Conservation (phyloP, 2,888 invertebrate genomes). For the Lymantria dispar region DNA sequence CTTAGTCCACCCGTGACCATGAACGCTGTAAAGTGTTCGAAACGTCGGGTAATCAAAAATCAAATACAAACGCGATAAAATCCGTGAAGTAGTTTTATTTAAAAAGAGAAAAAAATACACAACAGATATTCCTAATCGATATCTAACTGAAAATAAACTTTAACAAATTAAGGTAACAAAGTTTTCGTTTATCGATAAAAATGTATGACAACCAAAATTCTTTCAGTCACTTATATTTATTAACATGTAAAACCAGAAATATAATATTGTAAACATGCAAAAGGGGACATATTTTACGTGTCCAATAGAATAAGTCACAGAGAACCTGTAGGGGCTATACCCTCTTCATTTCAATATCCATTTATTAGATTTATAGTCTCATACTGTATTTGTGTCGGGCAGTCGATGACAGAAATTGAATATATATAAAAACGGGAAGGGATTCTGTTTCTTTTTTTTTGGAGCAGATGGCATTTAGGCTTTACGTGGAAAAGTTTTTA, state of each 20-base stretch:
- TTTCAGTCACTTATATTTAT: constrained; percentile 3
- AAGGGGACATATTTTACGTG: constrained; percentile 33
- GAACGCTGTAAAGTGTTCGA: too few relatives aligned
- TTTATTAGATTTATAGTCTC: constrained; percentile 57
- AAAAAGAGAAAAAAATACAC: too few relatives aligned
- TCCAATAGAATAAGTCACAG: constrained; percentile 42
- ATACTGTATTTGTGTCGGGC: constrained; percentile 40
- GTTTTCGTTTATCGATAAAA: neutral
- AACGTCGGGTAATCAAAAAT: too few relatives aligned
- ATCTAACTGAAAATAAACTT: too few relatives aligned
- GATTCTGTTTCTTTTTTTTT: constrained; percentile 22
- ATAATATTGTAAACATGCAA: constrained; percentile 28
- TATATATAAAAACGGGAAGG: constrained; percentile 33
- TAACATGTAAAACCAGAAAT: constrained; percentile 13
- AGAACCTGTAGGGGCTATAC: constrained; percentile 42
- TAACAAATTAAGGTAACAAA: too few relatives aligned
- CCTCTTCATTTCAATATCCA: constrained; percentile 64
- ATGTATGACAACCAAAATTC: neutral
- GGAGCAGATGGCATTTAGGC: constrained; percentile 31
- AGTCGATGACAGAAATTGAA: constrained; percentile 54
- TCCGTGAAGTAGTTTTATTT: too few relatives aligned
- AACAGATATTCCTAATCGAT: too few relatives aligned
- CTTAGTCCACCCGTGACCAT: too few relatives aligned
- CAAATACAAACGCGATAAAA: too few relatives aligned
- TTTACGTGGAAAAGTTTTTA: constrained; percentile 19